These are phyloP conservation scores for Iphiclides podalirius DNA, from an alignment of 2,888 invertebrate genomes.

Conservation along the genomic window DNA sequence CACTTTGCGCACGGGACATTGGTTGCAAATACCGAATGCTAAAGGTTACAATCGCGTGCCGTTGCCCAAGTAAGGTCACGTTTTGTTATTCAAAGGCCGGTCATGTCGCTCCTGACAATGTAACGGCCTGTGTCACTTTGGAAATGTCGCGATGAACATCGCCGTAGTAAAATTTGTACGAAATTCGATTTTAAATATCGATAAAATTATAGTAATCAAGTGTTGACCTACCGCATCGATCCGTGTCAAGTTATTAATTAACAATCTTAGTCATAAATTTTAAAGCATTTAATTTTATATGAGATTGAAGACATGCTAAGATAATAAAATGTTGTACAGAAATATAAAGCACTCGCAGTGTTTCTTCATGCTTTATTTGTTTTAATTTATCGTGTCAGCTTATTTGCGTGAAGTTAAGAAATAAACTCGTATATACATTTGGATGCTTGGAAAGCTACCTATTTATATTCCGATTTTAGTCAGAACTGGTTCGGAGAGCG, in stretches of 20 bases:
- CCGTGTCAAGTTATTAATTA: slow-evolving; percentile 12
- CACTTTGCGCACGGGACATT: slow-evolving; percentile 33
- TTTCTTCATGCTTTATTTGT: too few species aligned
- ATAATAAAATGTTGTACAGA: slow-evolving; percentile 11
- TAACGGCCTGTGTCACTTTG: slow-evolving; percentile 45
- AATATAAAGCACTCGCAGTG: too few species aligned
- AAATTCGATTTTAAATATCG: slow-evolving; percentile 41
- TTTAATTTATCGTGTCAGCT: too few species aligned
- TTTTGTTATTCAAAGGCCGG: slow-evolving; percentile 23
- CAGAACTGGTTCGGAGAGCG: slow-evolving; percentile 5
- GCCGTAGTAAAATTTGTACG: slow-evolving; percentile 39
- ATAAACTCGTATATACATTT: too few species aligned
- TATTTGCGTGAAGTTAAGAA: too few species aligned
- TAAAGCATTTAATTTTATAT: not conserved
- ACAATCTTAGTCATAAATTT: not conserved
- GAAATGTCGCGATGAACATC: slow-evolving; percentile 43
- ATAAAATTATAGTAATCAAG: slow-evolving; percentile 41
- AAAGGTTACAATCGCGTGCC: slow-evolving; percentile 10
- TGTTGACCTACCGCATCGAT: slow-evolving; percentile 51
- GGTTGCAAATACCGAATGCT: not conserved
- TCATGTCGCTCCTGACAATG: slow-evolving; percentile 55
- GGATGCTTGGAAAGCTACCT: too few species aligned
- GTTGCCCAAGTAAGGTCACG: not conserved
- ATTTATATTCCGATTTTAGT: slow-evolving; percentile 4
- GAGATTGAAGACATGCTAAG: not conserved